These are phyloP conservation scores for Chelonoidis abingdonii DNA, from an alignment of 2,113 vertebrate genomes.

Conservation along the genomic window DNA sequence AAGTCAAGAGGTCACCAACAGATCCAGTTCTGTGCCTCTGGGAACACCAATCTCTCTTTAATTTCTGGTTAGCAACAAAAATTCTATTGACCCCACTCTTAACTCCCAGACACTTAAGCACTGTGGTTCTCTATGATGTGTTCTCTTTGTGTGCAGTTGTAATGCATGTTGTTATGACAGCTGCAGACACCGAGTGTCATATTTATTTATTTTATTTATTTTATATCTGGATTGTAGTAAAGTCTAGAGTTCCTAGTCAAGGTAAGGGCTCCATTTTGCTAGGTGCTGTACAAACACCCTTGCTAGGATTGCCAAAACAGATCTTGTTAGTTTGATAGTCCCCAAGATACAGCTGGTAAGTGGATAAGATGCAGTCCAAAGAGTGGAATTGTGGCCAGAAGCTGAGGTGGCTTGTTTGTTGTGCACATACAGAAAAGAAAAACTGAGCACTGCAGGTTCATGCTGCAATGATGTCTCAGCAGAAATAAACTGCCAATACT, in stretches of 20 bases:
- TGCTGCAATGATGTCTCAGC: background rate
- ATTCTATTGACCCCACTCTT: background rate
- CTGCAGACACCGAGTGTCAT: background rate
- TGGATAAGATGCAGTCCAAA: background rate
- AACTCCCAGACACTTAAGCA: background rate
- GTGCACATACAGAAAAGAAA: background rate
- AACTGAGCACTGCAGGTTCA: background rate
- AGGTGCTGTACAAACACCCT: background rate
- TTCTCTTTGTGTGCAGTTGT: background rate
- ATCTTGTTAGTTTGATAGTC: background rate
- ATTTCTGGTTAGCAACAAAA: background rate
- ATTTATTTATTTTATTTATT: background rate
- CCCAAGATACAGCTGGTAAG: background rate
- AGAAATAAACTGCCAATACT: background rate
- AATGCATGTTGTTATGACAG: background rate
- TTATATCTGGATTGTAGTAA: background rate
- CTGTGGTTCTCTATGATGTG: background rate
- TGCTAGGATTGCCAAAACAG: background rate
- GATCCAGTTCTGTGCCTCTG: background rate
- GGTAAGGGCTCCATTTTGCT: accelerated
- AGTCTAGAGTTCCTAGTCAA: accelerated
- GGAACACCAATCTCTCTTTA: background rate
- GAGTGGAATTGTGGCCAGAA: background rate
- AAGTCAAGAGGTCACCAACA: background rate
- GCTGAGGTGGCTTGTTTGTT: background rate